phyloP scores from a whole-genome alignment of 2,113 vertebrate genomes.

The Bagarius yarrelli region DNA sequence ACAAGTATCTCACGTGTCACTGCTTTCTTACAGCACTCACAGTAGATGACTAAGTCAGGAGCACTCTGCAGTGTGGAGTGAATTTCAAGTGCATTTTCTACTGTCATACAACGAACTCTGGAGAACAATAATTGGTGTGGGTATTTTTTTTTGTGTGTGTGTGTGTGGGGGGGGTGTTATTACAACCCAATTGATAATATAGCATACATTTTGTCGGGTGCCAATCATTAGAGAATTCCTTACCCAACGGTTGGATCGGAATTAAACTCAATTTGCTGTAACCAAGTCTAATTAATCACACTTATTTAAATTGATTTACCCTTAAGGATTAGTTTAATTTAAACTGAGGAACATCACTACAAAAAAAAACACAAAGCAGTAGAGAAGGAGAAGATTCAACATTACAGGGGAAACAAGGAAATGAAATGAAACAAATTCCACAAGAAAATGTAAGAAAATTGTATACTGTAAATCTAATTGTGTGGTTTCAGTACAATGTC shows the following conservation, averaged over 20 bases:
- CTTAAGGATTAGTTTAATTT: constrained; percentile 20
- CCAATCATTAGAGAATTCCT: not conserved
- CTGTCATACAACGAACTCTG: not conserved
- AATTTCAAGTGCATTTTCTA: not conserved
- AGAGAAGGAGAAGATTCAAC: not conserved
- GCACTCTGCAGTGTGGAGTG: not conserved
- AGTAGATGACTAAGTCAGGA: constrained; percentile 18
- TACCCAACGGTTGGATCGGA: not conserved
- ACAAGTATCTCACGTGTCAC: constrained; percentile 11
- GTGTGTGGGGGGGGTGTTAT: not conserved
- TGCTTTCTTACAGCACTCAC: constrained; percentile 21
- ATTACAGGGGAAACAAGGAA: not conserved
- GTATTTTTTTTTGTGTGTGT: not conserved
- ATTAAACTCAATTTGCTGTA: constrained; percentile 26
- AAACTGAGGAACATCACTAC: not conserved
- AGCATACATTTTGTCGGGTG: not conserved
- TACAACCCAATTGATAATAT: not conserved
- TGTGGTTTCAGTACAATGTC: not conserved
- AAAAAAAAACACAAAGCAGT: constrained; percentile 6
- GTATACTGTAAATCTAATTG: not conserved
- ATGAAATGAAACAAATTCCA: not conserved
- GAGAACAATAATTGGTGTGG: not conserved
- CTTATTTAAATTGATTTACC: constrained; percentile 27
- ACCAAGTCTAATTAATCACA: constrained; percentile 23
- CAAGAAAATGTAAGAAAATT: not conserved